Evolutionary conservation across 2,113 vertebrate species (phyloP), one percentile per base, ranked within the genome.

Genomic region (Cephalopholis sonnerati): DNA sequence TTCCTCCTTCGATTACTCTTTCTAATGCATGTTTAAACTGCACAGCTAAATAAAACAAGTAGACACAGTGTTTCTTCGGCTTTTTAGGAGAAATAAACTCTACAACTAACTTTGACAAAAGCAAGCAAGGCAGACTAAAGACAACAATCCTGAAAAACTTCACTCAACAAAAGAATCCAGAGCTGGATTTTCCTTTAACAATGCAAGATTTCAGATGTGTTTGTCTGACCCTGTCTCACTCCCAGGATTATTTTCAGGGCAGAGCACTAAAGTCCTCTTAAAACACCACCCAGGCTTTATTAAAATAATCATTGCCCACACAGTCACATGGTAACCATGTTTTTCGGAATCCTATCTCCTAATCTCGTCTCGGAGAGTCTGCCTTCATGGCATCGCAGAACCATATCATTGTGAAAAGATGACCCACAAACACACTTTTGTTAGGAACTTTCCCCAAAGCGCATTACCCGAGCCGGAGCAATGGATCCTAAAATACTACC

Each of bases 401-500:
- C 4, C 2, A 39, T 84, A 55, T 74, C 75, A 75, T 53, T 77
- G 81, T 86, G 71, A 41, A 87, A 66, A 27, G 65, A 84, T 91
- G 91, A 93, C 89, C 91, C 88, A 92, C 77, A 93, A 94, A 93
- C 85, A 90, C 90, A 94, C 80, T 92, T 94, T 76, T 51, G 46
- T 74, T 41, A 77, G 65, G 55, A 48, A 77, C 50, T 83, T 79
- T 61, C 69, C 81, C 79, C 79, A 81, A 85, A 92, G 91, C 59
- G 29, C 72, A 62, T 84, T 84, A 87, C 22, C 50, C 13, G 8
- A 51, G 75, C 74, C 61, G 53, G 63, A 87, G 78, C 50, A 36
- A 24, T 6, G 29, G 74, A 75, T 90, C 84, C 75, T 74, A 84
- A 91, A 91, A 91, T 91, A 91, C 73, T 73, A 72, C 50, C 66